phyloP scores from a whole-genome alignment of 2,113 vertebrate species.

The Galemys pyrenaicus region DNA sequence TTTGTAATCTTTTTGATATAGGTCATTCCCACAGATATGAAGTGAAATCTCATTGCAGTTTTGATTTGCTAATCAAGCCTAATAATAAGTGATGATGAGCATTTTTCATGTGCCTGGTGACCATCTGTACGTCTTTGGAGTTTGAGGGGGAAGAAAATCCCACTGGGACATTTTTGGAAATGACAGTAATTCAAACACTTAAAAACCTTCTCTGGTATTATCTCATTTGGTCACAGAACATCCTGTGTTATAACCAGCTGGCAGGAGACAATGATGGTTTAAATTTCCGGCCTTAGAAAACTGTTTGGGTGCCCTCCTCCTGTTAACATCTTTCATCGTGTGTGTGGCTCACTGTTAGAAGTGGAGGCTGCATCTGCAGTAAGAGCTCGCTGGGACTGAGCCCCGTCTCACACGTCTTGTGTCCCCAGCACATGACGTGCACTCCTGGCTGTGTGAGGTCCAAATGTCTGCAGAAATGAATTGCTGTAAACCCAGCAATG shows the following conservation, averaged over 20 bases:
- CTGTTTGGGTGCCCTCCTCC: neutral
- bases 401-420: neutral
- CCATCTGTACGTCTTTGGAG: no score
- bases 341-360: fast-evolving
- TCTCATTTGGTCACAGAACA: neutral
- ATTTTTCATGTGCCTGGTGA: no score
- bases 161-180: neutral
- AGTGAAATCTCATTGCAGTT: no score
- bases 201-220: neutral
- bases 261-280: neutral
- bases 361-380: neutral
- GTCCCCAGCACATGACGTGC: neutral
- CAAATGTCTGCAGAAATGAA: fast-evolving
- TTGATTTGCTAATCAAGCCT: no score
- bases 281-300: neutral
- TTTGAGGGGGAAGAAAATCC: neutral
- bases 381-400: neutral
- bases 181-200: neutral
- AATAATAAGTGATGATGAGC: no score
- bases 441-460: neutral
- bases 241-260: neutral
- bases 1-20: no score
- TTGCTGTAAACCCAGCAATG: neutral
- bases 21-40: no score
- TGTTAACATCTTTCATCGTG: no score